Evolutionary conservation across 1,140 invertebrate genomes (phyloP), one percentile per base, ranked within the genome.

Genomic region (Eupeodes corollae): DNA sequence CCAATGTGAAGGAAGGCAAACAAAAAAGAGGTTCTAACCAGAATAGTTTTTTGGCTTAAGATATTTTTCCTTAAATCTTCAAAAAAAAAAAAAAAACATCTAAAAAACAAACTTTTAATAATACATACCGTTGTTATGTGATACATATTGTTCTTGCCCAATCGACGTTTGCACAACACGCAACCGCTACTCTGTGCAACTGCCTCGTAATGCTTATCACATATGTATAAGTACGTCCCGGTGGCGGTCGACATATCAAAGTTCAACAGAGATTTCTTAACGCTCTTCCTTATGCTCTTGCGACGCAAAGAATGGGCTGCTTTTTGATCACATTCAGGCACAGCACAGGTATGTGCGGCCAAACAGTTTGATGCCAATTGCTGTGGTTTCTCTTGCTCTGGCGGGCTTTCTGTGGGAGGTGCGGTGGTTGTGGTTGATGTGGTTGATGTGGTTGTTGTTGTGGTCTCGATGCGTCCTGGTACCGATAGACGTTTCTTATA

Each of bases 151-250:
- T 85, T 85, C 52, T 82, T 78, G 44, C 79, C 79, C 46, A 88
- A 68, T 31, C 81, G 72, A 15, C 83, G 74, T 54, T 81, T 82
- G 58, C 86, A 88, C 32, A 88, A 73, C 1, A 77, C 78, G 63
- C 86, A 89, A 0, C 79, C 79, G 58, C 85, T 77, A 26, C 82
- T 79, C 58, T 79, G 79, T 42, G 81, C 79, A 15, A 88, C 75
- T 49, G 71, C 69, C 51, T 74, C 63, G 67, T 80, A 75, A 68
- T 82, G 78, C 48, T 75, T 64, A 52, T 73, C 67, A 67, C 82
- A 80, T 48, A 83, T 71, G 46, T 77, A 78, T 34, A 78, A 71
- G 1, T 78, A 78, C 53, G 45, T 57, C 14, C 59, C 52, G 2
- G 56, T 54, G 34, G 56, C 58, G 2, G 59, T 49, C 0, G 59